phyloP scores from a whole-genome alignment of 2,888 invertebrate species.

The Folsomia candida region DNA sequence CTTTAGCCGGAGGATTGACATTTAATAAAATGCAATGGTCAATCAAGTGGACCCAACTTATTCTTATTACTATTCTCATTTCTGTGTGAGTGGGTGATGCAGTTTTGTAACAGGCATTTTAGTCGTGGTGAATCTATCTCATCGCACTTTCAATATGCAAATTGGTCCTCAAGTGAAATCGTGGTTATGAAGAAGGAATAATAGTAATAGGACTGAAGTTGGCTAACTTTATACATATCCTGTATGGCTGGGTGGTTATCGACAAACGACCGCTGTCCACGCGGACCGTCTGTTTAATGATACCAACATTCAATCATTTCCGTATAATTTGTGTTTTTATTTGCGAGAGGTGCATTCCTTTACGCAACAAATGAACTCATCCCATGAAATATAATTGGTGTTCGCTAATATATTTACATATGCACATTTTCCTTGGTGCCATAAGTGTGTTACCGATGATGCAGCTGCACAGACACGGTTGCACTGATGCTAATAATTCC shows the following conservation, averaged over 20 bases:
- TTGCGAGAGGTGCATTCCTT: background rate
- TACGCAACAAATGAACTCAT: conserved; percentile 2
- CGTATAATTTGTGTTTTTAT: conserved; percentile 5
- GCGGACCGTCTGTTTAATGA: background rate
- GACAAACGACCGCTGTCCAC: background rate
- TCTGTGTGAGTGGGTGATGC: background rate
- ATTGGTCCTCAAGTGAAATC: conserved; percentile 12
- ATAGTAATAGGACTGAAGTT: background rate
- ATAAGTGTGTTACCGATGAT: too few species aligned
- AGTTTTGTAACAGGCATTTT: background rate
- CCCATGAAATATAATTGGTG: background rate
- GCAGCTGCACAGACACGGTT: too few species aligned
- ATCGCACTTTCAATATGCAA: conserved; percentile 21
- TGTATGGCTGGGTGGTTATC: background rate
- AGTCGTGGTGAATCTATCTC: background rate
- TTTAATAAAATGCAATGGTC: background rate
- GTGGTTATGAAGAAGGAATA: background rate
- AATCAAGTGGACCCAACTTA: background rate
- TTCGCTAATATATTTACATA: background rate
- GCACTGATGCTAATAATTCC: too few species aligned
- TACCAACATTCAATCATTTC: background rate
- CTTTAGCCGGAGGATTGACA: background rate
- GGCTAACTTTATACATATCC: background rate
- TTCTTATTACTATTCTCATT: background rate
- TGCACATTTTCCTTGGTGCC: too few species aligned